Evolutionary conservation across 2,888 invertebrate species (phyloP).

Genomic region (Orthosia cruda): DNA sequence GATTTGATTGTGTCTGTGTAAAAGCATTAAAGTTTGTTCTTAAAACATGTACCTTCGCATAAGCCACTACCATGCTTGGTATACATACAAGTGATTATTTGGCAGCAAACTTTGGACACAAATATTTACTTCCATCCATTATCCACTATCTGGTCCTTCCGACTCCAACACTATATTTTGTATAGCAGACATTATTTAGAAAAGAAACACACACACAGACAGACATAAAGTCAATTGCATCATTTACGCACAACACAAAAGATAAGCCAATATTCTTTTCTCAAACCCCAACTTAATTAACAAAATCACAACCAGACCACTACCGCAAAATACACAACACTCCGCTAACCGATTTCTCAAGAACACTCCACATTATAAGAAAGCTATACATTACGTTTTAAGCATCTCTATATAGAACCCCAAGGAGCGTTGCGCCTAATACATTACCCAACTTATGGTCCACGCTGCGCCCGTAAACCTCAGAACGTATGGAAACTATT

Average conservation of each 20-base stretch:
- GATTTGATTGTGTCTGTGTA: constrained; percentile 34
- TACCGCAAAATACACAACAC: constrained; percentile 5
- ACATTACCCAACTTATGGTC: constrained; percentile 80
- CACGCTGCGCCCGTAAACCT: constrained; percentile 73
- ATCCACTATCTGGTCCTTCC: no score
- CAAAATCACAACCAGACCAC: not conserved
- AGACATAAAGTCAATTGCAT: no score
- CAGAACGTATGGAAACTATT: constrained; percentile 79
- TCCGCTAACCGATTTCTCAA: constrained; percentile 24
- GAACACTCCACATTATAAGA: constrained; percentile 56
- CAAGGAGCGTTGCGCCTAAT: constrained; percentile 74
- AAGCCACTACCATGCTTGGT: not conserved
- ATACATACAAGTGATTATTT: not conserved
- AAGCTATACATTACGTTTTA: constrained; percentile 62
- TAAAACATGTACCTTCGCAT: not conserved
- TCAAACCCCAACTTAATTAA: not conserved
- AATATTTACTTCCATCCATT: no score
- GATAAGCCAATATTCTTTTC: not conserved
- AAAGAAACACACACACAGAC: no score
- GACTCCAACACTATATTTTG: no score
- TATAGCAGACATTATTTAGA: no score
- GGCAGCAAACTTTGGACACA: not conserved
- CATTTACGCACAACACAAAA: no score
- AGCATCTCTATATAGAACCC: constrained; percentile 61
- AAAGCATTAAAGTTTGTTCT: constrained; percentile 5